A percentile compares a stretch with the other conserved stretches of the same genome.
Conservation (phyloP, 35 echinoderm and acorn worm species). For the Apostichopus parvimensis region DNA sequence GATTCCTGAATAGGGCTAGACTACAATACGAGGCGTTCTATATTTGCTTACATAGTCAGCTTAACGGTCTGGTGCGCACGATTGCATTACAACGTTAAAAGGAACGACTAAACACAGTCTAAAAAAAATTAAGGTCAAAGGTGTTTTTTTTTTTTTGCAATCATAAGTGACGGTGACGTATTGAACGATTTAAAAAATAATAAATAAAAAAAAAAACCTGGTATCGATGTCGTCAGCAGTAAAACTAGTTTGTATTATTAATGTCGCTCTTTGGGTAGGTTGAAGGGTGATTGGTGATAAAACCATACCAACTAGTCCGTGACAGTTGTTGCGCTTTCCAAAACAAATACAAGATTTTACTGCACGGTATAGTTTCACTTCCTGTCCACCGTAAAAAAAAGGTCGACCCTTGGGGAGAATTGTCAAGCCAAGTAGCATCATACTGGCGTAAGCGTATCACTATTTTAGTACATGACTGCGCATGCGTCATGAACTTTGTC, state of each 20-base stretch:
- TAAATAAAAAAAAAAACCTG: background rate
- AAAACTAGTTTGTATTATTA: slow-evolving; percentile 32
- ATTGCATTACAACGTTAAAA: background rate
- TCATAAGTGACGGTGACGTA: background rate
- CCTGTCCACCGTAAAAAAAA: background rate
- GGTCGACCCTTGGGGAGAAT: no score
- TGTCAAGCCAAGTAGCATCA: no score
- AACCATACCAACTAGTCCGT: background rate
- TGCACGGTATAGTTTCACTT: slow-evolving; percentile 29
- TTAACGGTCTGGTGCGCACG: slow-evolving; percentile 4
- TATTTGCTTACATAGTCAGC: slow-evolving; percentile 36
- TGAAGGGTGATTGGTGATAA: slow-evolving; percentile 3
- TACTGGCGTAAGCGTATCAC: no score
- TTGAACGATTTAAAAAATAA: background rate
- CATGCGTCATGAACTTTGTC: no score
- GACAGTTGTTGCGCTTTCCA: slow-evolving; percentile 15
- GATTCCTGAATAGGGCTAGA: slow-evolving; percentile 4
- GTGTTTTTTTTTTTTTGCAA: background rate
- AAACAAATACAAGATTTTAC: slow-evolving; percentile 19
- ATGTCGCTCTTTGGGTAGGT: background rate
- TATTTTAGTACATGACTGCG: no score
- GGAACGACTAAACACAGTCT: slow-evolving; percentile 41
- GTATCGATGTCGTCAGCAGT: slow-evolving; percentile 3
- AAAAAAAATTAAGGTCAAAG: slow-evolving; percentile 22
- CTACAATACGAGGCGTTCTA: slow-evolving; percentile 30